Percentiles rank a stretch among this genome's conserved stretches.
Conservation (phyloP, 2,797 vertebrate genomes). For the Neosilurus mollespiculum region DNA sequence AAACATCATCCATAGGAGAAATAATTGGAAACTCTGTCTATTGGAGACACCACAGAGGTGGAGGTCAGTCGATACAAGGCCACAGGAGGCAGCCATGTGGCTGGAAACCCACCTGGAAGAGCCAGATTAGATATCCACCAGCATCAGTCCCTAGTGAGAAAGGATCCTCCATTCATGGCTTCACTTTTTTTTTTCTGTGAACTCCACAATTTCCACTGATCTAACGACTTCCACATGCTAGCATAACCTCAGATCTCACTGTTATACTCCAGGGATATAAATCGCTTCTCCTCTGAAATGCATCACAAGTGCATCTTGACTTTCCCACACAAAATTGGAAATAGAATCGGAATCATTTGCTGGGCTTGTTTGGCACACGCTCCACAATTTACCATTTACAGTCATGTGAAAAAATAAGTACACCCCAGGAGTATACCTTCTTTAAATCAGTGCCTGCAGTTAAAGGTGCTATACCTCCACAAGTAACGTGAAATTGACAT, state of each 20-base stretch:
- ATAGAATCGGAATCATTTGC: not conserved
- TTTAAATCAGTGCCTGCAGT: no score
- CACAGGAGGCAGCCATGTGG: no score
- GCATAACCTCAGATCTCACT: not conserved
- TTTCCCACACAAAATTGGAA: not conserved
- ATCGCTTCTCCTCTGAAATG: not conserved
- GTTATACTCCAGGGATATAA: not conserved
- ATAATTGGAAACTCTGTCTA: not conserved
- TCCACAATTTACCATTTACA: not conserved
- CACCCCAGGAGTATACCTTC: no score
- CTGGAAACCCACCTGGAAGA: not conserved
- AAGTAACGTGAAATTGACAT: no score
- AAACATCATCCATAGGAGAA: not conserved
- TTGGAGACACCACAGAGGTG: not conserved
- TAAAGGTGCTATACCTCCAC: no score
- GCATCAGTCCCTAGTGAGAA: not conserved
- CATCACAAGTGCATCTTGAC: not conserved
- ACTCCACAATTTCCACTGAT: not conserved
- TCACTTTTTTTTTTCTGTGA: not conserved
- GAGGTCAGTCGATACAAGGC: not conserved
- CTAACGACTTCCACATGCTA: not conserved
- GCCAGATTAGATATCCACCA: not conserved
- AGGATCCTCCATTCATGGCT: not conserved
- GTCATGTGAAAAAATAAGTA: no score
- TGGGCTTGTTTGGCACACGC: not conserved